These are phyloP conservation scores for Alces alces DNA, from an alignment of 2,113 vertebrate genomes.

Conservation along the genomic window DNA sequence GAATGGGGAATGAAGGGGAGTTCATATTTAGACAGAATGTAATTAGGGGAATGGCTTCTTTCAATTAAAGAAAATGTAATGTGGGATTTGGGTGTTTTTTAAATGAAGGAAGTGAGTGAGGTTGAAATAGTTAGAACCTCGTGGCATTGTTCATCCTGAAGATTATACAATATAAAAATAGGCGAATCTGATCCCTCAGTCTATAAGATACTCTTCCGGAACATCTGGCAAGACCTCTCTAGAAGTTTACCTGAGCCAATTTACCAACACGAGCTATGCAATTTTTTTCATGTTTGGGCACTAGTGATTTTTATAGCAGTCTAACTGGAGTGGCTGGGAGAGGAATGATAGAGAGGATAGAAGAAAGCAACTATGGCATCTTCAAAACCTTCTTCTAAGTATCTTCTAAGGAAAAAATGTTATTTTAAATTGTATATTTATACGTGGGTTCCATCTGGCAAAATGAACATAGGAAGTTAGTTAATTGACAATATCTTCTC, in stretches of 20 bases:
- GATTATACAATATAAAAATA: not conserved
- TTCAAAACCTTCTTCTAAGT: not conserved
- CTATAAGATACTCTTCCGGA: not conserved
- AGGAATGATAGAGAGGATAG: not conserved
- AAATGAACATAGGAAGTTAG: not conserved
- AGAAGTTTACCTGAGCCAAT: not conserved
- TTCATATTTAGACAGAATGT: not conserved
- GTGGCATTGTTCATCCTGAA: not conserved
- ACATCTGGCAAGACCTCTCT: fast-evolving
- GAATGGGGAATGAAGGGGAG: too few species aligned
- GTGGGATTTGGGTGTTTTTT: not conserved
- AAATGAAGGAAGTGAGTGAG: not conserved
- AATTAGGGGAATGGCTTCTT: not conserved
- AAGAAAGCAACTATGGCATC: not conserved
- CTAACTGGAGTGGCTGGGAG: not conserved
- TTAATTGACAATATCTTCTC: not conserved
- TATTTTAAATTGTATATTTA: slow-evolving; percentile 43
- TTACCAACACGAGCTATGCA: not conserved
- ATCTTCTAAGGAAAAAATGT: slow-evolving; percentile 20
- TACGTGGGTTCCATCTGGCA: slow-evolving; percentile 49
- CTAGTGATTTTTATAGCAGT: not conserved
- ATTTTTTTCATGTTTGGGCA: not conserved
- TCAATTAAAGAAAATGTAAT: not conserved
- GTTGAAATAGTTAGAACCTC: not conserved
- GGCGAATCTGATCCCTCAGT: not conserved